Evolutionary conservation across 2,797 vertebrate species (phyloP).

Genomic region (Cheirogaleus major): DNA sequence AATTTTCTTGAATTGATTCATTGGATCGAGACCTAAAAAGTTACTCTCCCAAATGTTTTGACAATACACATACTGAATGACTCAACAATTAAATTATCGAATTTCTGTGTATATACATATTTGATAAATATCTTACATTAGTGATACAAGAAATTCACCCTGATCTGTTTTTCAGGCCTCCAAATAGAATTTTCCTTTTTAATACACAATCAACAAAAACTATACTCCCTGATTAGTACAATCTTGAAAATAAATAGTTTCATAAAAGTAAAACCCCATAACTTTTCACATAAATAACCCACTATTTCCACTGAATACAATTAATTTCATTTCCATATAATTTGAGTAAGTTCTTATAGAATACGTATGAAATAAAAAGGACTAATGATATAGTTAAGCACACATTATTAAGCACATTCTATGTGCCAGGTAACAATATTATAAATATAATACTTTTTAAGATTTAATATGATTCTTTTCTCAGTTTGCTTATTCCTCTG

Average conservation of each 20-base stretch:
- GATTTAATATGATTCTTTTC: background rate
- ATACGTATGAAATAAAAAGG: background rate
- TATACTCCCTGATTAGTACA: background rate
- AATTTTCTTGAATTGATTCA: slow-evolving; percentile 27
- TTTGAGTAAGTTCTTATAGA: background rate
- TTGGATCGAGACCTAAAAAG: background rate
- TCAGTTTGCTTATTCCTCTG: background rate
- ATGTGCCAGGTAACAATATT: background rate
- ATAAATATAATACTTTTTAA: background rate
- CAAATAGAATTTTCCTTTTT: slow-evolving; percentile 55
- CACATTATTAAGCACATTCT: background rate
- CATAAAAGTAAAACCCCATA: slow-evolving; percentile 55
- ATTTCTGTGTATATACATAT: slow-evolving; percentile 37
- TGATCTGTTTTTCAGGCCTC: slow-evolving; percentile 49
- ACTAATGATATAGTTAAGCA: background rate
- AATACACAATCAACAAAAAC: slow-evolving; percentile 66
- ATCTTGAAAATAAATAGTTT: slow-evolving; percentile 53
- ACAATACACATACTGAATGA: background rate
- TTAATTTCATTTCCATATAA: background rate
- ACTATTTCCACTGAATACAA: background rate
- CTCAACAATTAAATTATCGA: slow-evolving; percentile 38
- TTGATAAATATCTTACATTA: slow-evolving; percentile 62
- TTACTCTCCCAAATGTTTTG: background rate
- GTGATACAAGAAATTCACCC: slow-evolving; percentile 44
- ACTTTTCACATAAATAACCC: slow-evolving; percentile 4